Evolutionary conservation across 2,113 vertebrate species (phyloP), one percentile per base, ranked within the genome.

Genomic region (Atherinomorus stipes): DNA sequence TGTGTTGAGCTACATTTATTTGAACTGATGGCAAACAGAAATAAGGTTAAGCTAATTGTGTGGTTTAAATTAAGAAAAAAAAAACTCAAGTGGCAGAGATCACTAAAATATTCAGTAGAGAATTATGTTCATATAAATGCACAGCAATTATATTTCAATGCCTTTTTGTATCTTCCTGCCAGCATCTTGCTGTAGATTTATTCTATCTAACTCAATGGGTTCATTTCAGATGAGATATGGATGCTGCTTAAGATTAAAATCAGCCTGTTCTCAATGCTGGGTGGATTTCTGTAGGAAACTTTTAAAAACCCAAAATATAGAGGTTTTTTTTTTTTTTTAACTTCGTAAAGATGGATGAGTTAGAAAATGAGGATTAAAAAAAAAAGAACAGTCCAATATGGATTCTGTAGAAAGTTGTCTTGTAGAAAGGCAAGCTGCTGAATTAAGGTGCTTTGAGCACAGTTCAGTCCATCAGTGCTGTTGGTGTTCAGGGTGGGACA

Each of bases 381-480:
- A 78, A 74, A 61, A 3, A 62, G 10, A 74, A 75, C 59, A 73
- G 77, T 83, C 63, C 44, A 18, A 71, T 42, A 31, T 11, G 4
- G 26, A 40, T 70, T 68, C 70, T 74, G 67, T 67, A 81, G 71
- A 53, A 64, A 70, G 38, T 77, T 51, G 0, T 70, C 11, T 47
- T 50, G 71, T 78, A 81, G 74, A 74, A 80, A 68, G 63, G 63
- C 56, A 80, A 77, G 74, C 78, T 77, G 83, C 76, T 78, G 71
- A 15, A 54, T 75, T 70, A 77, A 82, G 73, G 74, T 81, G 31
- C 57, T 52, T 66, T 34, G 31, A 76, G 67, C 61, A 71, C 62
- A 67, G 54, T 71, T 77, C 57, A 76, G 73, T 85, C 72, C 28
- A 77, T 87, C 84, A 87, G 83, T 90, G 91, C 91, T 93, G 90